Percentiles rank a stretch among this genome's conserved stretches.
phyloP scores from a whole-genome alignment of 2,888 invertebrate species.

The Agonopterix heracliana region DNA sequence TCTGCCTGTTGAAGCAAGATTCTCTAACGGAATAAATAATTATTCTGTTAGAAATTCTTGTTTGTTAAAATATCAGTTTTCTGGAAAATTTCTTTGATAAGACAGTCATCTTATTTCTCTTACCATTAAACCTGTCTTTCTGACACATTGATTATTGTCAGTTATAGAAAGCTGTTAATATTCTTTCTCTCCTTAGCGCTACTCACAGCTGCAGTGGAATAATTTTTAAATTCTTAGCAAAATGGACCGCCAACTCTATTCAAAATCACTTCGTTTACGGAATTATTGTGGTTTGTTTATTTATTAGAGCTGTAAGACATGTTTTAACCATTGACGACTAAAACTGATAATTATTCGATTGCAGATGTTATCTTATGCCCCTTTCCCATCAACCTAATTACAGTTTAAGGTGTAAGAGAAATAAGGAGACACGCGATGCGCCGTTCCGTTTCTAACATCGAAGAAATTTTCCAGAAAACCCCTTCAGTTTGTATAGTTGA shows the following conservation, averaged over 20 bases:
- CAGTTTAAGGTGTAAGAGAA: conserved; percentile 60
- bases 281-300: conserved; percentile 51
- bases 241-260: conserved; percentile 56
- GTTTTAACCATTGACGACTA: conserved; percentile 75
- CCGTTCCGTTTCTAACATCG: conserved; percentile 34
- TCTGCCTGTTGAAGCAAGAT: too few relatives aligned
- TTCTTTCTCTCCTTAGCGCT: conserved; percentile 64
- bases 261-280: conserved; percentile 41
- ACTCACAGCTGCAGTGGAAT: conserved; percentile 74
- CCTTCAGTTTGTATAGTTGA: conserved; percentile 40
- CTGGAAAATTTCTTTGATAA: conserved; percentile 71
- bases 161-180: conserved; percentile 41
- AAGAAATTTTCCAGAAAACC: conserved; percentile 70
- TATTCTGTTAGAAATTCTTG: conserved; percentile 21
- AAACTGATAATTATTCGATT: conserved; percentile 69
- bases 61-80: conserved; percentile 24
- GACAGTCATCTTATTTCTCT: conserved; percentile 69
- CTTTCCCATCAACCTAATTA: conserved; percentile 40
- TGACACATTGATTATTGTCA: conserved; percentile 26
- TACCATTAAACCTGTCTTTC: conserved; percentile 44
- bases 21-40: not conserved
- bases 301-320: conserved; percentile 67
- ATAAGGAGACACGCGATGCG: conserved; percentile 48
- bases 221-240: conserved; percentile 50
- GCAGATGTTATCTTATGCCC: conserved; percentile 60